phyloP scores from a whole-genome alignment of 2,888 invertebrate genomes.

The Smittia aterrima region DNA sequence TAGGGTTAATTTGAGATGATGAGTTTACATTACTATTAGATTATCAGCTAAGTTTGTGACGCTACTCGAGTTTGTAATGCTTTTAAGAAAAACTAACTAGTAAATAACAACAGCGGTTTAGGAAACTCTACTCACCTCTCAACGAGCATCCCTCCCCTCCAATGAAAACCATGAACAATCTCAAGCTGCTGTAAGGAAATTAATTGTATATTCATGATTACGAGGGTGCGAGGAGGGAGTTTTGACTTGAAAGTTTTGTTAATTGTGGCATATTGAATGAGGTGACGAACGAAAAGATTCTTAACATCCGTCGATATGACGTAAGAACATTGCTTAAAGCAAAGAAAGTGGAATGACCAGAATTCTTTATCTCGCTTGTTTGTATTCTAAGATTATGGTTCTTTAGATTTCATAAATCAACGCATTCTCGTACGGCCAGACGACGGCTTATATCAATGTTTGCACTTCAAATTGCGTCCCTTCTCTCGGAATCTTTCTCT shows the following conservation, averaged over 20 bases:
- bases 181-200: neutral
- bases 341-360: slow-evolving; percentile 32
- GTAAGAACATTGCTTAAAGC: too few relatives aligned
- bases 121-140: too few relatives aligned
- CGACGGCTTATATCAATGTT: slow-evolving; percentile 19
- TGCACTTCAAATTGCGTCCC: slow-evolving; percentile 10
- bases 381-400: slow-evolving; percentile 9
- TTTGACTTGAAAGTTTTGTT: neutral
- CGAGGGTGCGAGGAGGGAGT: neutral
- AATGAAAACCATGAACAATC: neutral
- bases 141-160: neutral
- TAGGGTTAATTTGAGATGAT: neutral
- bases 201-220: neutral
- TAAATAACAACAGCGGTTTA: too few relatives aligned
- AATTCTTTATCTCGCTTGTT: slow-evolving; percentile 22
- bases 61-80: too few relatives aligned
- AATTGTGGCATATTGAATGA: neutral
- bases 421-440: neutral
- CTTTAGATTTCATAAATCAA: slow-evolving; percentile 26
- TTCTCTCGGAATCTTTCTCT: neutral
- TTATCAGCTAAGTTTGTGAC: too few relatives aligned
- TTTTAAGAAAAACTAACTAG: too few relatives aligned
- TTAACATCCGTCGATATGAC: too few relatives aligned
- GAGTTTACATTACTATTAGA: neutral
- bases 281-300: too few relatives aligned